Percentiles rank a stretch among this genome's conserved stretches.
Evolutionary conservation across 2,888 invertebrate genomes (phyloP).

Genomic region (Drepana falcataria): DNA sequence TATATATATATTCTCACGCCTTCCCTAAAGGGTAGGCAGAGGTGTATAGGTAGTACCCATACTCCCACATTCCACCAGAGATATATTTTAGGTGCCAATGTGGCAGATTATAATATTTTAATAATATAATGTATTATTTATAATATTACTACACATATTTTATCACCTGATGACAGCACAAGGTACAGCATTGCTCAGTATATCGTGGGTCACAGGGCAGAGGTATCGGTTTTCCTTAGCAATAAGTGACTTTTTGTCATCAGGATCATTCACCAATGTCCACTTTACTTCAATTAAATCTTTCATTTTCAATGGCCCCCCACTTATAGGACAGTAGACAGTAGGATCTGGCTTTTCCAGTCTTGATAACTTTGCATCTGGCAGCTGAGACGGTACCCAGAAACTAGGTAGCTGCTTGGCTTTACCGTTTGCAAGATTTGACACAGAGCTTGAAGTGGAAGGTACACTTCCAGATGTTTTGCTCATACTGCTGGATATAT

Average conservation of each 20-base stretch:
- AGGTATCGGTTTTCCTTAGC: slow-evolving; percentile 95
- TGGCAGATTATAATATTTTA: too few relatives aligned
- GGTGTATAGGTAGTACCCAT: too few relatives aligned
- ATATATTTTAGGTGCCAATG: too few relatives aligned
- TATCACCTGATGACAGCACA: slow-evolving; percentile 89
- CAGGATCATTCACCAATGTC: slow-evolving; percentile 92
- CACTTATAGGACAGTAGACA: slow-evolving; percentile 67
- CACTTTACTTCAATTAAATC: slow-evolving; percentile 96
- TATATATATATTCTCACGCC: too few relatives aligned
- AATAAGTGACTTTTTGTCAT: slow-evolving; percentile 91
- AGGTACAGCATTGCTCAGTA: slow-evolving; percentile 95
- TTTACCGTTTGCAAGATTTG: slow-evolving; percentile 87
- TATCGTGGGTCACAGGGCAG: slow-evolving; percentile 98
- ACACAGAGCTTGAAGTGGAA: slow-evolving; percentile 78
- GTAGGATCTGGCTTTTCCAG: slow-evolving; percentile 61
- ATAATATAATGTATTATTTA: too few relatives aligned
- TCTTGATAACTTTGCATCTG: slow-evolving; percentile 86
- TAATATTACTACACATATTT: background rate
- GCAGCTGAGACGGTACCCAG: slow-evolving; percentile 97
- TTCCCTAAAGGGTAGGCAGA: too few relatives aligned
- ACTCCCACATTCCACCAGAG: too few relatives aligned
- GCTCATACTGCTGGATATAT: slow-evolving; percentile 77
- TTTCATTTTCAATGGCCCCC: slow-evolving; percentile 91
- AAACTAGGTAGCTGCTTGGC: slow-evolving; percentile 94
- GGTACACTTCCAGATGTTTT: slow-evolving; percentile 22